These are phyloP conservation scores for Drosophila macrospina DNA, from an alignment of 2,888 invertebrate species.

Conservation along the genomic window DNA sequence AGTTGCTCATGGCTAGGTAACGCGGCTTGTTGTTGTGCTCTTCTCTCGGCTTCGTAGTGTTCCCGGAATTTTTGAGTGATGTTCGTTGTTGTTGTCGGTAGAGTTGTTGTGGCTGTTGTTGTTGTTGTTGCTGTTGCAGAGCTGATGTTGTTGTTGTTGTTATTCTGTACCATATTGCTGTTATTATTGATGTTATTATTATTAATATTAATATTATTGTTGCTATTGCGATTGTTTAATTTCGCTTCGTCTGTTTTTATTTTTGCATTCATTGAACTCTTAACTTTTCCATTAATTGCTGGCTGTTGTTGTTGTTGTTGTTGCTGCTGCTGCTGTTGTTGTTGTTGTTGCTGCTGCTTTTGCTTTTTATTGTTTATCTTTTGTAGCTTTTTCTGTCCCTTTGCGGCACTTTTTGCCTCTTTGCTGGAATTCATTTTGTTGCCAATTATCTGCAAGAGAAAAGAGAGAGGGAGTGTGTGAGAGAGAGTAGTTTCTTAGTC, in stretches of 20 bases:
- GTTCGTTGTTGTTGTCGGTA: constrained; percentile 32
- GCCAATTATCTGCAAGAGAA: constrained; percentile 59
- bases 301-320: constrained; percentile 72
- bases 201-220: constrained; percentile 26
- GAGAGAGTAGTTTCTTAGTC: background rate
- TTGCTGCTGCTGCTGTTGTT: constrained; percentile 58
- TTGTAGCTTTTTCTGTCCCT: constrained; percentile 85
- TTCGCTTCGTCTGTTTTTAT: constrained; percentile 45
- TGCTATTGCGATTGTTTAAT: constrained; percentile 44
- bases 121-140: constrained; percentile 4
- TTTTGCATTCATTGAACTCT: constrained; percentile 48
- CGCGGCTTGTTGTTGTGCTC: constrained; percentile 25
- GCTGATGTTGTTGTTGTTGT: constrained; percentile 37
- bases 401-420: constrained; percentile 82
- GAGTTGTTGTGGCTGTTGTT: constrained; percentile 5
- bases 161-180: constrained; percentile 37
- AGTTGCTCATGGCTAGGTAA: constrained; percentile 56
- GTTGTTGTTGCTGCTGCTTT: constrained; percentile 58
- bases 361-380: constrained; percentile 79
- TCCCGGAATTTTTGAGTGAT: constrained; percentile 70
- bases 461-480: background rate
- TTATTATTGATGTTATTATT: constrained; percentile 41
- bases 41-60: constrained; percentile 65
- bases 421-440: constrained; percentile 74
- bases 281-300: constrained; percentile 83